Evolutionary conservation across 2,888 invertebrate species (phyloP), one percentile per base, ranked within the genome.

Genomic region (Camptogramma bilineatum): DNA sequence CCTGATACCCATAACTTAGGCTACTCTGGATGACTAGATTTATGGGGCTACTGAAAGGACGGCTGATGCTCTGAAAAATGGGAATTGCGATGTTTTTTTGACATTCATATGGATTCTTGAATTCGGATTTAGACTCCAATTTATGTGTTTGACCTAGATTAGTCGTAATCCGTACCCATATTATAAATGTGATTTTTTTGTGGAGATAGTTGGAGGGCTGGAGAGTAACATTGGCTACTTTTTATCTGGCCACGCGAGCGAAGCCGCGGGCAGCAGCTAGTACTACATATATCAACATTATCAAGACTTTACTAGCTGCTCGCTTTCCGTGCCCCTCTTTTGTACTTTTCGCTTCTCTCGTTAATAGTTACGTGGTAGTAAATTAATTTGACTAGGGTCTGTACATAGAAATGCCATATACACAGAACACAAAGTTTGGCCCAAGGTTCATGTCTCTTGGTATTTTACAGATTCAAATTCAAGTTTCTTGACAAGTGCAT

Each of bases 21-120:
- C 61, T 67, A 64, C 52, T 56, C 61, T 59, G 39, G 55, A 62
- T 67, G 62, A 21, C 66, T 69, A 62, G 66, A 73, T 73, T 73
- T 67, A 71, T 69, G 42, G 64, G n/a, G 52, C 64, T 42, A 56
- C 64, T 55, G 64, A 66, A 64, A 53, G 64, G 53, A 61, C 53
- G 52, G 56, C 44, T 55, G 24, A 66, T 64, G 63, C 62, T 56
- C 59, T 68, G 66, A 71, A 69, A 71, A 71, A 68, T 66, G 60
- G 62, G 17, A 8, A 65, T 68, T 61, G 54, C 51, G 39, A 62
- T 53, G 65, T 34, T 54, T 57, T 59, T 64, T 55, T 64, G 66
- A 66, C 66, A 50, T 52, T 66, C 64, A 69, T 66, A 56, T 39
- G 18, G 19, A 59, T 52, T 56, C 62, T 60, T 52, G 47, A 59